A percentile compares a stretch with the other conserved stretches of the same genome.
These are phyloP conservation scores for Nephrocerus scutellatus DNA, from an alignment of 2,888 invertebrate genomes.

Conservation along the genomic window DNA sequence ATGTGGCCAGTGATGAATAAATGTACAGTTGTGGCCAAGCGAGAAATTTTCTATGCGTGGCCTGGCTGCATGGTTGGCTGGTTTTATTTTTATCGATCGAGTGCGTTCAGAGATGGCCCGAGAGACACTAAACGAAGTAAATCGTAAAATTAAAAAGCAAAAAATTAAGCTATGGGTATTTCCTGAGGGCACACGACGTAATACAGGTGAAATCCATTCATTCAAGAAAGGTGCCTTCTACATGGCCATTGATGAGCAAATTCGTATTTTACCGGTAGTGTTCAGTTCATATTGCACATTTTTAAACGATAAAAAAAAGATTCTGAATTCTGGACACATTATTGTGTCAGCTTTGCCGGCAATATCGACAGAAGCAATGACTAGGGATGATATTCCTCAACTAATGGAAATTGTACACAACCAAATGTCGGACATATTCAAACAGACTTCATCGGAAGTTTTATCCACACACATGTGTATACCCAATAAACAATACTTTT, in stretches of 20 bases:
- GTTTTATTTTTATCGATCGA: slow-evolving; percentile 82
- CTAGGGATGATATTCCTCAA: slow-evolving; percentile 59
- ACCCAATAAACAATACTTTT: too few species aligned
- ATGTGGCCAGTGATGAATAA: slow-evolving; percentile 87
- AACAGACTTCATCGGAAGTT: slow-evolving; percentile 59
- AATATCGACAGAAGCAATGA: slow-evolving; percentile 67
- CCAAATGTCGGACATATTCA: slow-evolving; percentile 63
- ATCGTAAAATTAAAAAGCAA: slow-evolving; percentile 59
- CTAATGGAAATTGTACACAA: slow-evolving; percentile 62
- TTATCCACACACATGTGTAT: too few species aligned
- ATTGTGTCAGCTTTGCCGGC: slow-evolving; percentile 71
- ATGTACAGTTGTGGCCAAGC: slow-evolving; percentile 83
- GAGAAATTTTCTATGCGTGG: slow-evolving; percentile 76
- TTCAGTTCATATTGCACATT: slow-evolving; percentile 78
- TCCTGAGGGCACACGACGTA: slow-evolving; percentile 88
- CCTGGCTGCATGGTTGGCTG: slow-evolving; percentile 82
- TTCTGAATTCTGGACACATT: slow-evolving; percentile 67
- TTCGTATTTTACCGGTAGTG: slow-evolving; percentile 86
- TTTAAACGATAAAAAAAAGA: slow-evolving; percentile 63
- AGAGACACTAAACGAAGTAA: slow-evolving; percentile 64
- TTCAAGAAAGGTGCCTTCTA: slow-evolving; percentile 98
- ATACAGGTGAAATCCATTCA: slow-evolving; percentile 75
- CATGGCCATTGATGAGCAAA: slow-evolving; percentile 79
- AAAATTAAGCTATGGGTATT: slow-evolving; percentile 88
- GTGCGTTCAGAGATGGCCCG: slow-evolving; percentile 72